Evolutionary conservation across 2,888 invertebrate genomes (phyloP).

Genomic region (Mythimna albipuncta): DNA sequence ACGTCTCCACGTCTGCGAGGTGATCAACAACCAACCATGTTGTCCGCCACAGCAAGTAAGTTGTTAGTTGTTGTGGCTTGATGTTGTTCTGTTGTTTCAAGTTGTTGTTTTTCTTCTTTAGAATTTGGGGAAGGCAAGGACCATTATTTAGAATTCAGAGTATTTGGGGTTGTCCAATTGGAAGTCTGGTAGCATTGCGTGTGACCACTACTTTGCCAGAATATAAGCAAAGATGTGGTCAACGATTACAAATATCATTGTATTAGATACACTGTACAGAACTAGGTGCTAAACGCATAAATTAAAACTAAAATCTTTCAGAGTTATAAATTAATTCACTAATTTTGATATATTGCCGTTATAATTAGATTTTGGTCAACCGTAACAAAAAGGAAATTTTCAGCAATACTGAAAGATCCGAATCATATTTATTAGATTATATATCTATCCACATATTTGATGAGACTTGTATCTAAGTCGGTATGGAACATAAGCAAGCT

Average conservation of each 20-base stretch:
- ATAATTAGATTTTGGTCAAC: neutral
- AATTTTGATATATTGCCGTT: neutral
- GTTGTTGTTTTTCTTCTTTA: constrained; percentile 19
- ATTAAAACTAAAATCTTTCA: no score
- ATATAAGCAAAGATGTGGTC: no score
- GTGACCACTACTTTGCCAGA: no score
- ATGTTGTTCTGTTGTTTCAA: constrained; percentile 45
- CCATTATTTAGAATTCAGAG: neutral
- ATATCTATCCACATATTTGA: neutral
- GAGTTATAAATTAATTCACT: neutral
- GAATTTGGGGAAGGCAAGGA: constrained; percentile 37
- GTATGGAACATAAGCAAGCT: neutral
- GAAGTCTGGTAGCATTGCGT: no score
- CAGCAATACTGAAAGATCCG: neutral
- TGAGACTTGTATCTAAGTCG: constrained; percentile 21
- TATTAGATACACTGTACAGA: no score
- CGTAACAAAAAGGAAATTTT: neutral
- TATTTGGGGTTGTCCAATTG: no score
- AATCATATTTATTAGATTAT: neutral
- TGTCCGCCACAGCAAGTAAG: constrained; percentile 93
- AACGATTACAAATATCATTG: no score
- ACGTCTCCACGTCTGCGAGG: constrained; percentile 96
- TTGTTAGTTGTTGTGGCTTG: constrained; percentile 62
- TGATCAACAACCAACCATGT: constrained; percentile 96
- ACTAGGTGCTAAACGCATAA: no score